Percentiles rank a stretch among this genome's conserved stretches.
Conservation (phyloP, 2,797 vertebrate species). For the Danio albolineatus region DNA sequence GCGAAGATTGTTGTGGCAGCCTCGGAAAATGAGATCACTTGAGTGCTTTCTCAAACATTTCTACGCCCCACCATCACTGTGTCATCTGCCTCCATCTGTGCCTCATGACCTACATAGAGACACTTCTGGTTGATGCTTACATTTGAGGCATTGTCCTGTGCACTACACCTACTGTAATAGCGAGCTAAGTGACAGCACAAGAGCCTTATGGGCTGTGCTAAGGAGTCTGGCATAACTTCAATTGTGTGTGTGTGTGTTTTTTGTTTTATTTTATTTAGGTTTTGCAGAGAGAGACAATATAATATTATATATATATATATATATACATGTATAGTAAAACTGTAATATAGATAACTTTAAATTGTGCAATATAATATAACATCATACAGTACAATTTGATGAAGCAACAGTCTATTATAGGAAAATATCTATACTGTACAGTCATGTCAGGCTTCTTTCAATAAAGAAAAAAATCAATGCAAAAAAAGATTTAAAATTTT, state of each 20-base stretch:
- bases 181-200: slow-evolving; percentile 23
- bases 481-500: no score
- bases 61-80: slow-evolving; percentile 57
- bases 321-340: no score
- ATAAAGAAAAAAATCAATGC: no score
- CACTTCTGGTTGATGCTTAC: slow-evolving; percentile 38
- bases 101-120: slow-evolving; percentile 61
- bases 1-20: slow-evolving; percentile 71
- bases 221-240: background rate
- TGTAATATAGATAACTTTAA: no score
- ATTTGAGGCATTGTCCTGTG: slow-evolving; percentile 38
- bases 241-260: background rate
- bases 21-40: slow-evolving; percentile 73
- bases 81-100: slow-evolving; percentile 48
- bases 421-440: background rate
- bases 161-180: slow-evolving; percentile 21
- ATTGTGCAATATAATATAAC: background rate
- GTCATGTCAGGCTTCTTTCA: no score
- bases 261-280: background rate
- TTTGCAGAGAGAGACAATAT: background rate
- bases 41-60: slow-evolving; percentile 75
- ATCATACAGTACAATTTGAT: background rate
- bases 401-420: background rate
- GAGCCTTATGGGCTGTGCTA: slow-evolving; percentile 5
- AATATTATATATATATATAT: no score